Percentiles rank a stretch among this genome's conserved stretches.
Evolutionary conservation across 2,113 vertebrate species (phyloP).

Genomic region (Gasterosteus nipponicus): DNA sequence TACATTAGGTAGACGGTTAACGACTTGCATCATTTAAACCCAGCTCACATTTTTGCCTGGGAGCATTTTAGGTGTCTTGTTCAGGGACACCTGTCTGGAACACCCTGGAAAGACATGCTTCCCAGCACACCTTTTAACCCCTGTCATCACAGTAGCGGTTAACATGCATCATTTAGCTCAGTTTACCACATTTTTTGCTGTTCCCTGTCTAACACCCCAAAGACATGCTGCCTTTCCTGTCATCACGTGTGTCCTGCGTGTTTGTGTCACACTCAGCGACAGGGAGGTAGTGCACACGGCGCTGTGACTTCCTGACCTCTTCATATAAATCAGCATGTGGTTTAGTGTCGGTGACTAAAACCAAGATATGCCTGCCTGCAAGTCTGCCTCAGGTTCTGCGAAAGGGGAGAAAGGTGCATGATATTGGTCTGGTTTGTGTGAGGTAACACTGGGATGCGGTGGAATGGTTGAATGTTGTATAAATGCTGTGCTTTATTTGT

Average conservation of each 20-base stretch:
- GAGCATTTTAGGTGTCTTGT: no score
- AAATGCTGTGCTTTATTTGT: slow-evolving; percentile 19
- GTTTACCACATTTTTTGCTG: neutral
- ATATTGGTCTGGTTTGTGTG: slow-evolving; percentile 14
- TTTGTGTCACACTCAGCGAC: slow-evolving; percentile 22
- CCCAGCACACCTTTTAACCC: no score
- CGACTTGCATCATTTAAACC: no score
- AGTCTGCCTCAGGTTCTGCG: slow-evolving; percentile 57
- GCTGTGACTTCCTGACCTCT: slow-evolving; percentile 78
- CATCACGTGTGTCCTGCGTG: slow-evolving; percentile 27
- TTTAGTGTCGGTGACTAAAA: slow-evolving; percentile 65
- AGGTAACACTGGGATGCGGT: slow-evolving; percentile 22
- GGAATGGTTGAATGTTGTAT: slow-evolving; percentile 16
- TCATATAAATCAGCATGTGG: slow-evolving; percentile 62
- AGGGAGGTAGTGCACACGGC: slow-evolving; percentile 54
- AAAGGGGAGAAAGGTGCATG: slow-evolving; percentile 34
- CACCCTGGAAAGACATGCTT: no score
- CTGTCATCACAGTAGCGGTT: no score
- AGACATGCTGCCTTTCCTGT: slow-evolving; percentile 1
- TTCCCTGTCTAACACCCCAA: slow-evolving; percentile 22
- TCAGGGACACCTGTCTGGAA: no score
- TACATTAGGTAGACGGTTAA: no score
- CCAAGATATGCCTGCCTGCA: slow-evolving; percentile 57
- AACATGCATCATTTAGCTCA: neutral
- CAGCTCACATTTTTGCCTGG: no score